phyloP scores from a whole-genome alignment of 1,140 invertebrate genomes.

The Rhyacophila brunnea region DNA sequence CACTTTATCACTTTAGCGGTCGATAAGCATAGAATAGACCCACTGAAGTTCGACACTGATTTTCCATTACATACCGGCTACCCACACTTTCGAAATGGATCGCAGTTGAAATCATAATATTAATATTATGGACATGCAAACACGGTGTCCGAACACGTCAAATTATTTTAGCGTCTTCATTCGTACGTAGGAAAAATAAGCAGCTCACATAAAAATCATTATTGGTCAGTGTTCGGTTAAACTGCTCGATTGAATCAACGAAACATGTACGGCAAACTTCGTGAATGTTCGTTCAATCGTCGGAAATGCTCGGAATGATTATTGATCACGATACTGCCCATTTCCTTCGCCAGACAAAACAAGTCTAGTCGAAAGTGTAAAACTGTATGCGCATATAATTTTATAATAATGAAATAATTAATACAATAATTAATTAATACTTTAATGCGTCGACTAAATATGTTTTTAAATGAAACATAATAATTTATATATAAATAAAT shows the following conservation, averaged over 20 bases:
- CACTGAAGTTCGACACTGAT: no score
- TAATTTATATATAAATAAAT: no score
- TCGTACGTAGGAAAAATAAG: not conserved
- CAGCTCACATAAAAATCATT: not conserved
- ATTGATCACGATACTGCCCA: slow-evolving; percentile 29
- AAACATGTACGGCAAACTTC: slow-evolving; percentile 8
- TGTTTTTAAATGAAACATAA: no score
- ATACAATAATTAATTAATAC: no score
- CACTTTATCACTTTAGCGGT: no score
- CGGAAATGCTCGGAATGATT: slow-evolving; percentile 24
- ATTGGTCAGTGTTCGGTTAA: not conserved
- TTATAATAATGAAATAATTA: no score
- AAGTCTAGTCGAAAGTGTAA: no score
- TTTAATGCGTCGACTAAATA: no score
- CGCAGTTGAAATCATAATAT: not conserved
- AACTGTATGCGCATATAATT: no score
- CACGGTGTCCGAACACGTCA: slow-evolving; percentile 5
- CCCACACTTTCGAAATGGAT: not conserved
- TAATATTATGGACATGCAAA: slow-evolving; percentile 8
- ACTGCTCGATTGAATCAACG: slow-evolving; percentile 1
- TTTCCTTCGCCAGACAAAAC: no score
- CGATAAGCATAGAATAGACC: no score
- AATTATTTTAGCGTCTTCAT: not conserved
- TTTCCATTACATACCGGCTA: no score
- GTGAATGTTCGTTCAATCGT: slow-evolving; percentile 11